Percentiles rank a stretch among this genome's conserved stretches.
Conservation (phyloP, 2,113 vertebrate genomes). For the Piliocolobus tephrosceles region DNA sequence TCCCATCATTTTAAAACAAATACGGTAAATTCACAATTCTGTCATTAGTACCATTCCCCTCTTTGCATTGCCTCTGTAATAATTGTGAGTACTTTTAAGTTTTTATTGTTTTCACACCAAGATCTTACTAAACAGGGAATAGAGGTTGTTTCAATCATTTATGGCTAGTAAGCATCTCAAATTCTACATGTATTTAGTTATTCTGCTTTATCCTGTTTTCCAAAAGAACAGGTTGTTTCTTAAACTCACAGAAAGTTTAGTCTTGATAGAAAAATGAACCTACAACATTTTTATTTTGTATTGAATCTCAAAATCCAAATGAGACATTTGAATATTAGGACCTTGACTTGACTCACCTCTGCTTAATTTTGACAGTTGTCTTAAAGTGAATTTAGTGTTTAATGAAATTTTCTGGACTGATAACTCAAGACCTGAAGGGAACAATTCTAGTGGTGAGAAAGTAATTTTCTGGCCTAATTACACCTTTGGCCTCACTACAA, state of each 20-base stretch:
- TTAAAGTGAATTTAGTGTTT: constrained; percentile 75
- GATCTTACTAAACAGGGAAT: background rate
- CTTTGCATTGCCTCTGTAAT: background rate
- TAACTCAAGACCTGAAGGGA: constrained; percentile 79
- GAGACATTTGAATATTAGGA: constrained; percentile 72
- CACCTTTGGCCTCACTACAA: constrained; percentile 79
- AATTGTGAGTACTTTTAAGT: background rate
- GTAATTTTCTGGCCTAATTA: constrained; percentile 82
- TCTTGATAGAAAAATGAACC: constrained; percentile 24
- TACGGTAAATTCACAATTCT: background rate
- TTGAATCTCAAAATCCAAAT: constrained; percentile 56
- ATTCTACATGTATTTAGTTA: constrained; percentile 26
- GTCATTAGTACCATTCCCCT: background rate
- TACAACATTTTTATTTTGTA: constrained; percentile 49
- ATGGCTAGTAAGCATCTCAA: background rate
- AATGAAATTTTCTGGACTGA: constrained; percentile 81
- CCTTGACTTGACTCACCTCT: constrained; percentile 72
- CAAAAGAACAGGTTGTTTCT: background rate
- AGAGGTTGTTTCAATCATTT: background rate
- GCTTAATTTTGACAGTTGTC: constrained; percentile 80
- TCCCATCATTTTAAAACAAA: background rate
- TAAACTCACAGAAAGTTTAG: constrained; percentile 48
- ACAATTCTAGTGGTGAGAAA: constrained; percentile 79
- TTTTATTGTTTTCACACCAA: constrained; percentile 26
- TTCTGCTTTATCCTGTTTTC: background rate